Evolutionary conservation across 2,888 invertebrate species (phyloP).

Genomic region (Apodemia duryi): DNA sequence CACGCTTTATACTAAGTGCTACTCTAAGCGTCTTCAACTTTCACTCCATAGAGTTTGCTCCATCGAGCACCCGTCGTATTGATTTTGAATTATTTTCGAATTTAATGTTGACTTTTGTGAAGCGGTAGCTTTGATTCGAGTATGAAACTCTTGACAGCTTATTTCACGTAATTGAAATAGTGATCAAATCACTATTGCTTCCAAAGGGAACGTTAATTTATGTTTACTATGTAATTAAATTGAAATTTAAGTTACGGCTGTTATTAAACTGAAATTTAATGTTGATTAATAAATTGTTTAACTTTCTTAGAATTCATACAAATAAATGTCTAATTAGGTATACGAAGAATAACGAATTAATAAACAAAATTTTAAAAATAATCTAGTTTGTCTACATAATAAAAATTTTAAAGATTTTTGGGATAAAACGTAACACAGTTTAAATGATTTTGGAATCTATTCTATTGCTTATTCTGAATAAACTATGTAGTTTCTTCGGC

Average conservation of each 20-base stretch:
- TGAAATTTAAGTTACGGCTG: not conserved
- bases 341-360: too few relatives aligned
- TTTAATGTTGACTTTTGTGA: conserved; percentile 14
- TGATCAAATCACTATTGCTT: not conserved
- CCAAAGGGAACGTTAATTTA: not conserved
- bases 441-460: too few relatives aligned
- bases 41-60: conserved; percentile 12
- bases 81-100: conserved; percentile 15
- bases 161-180: not conserved
- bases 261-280: not conserved
- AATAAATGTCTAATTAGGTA: too few relatives aligned
- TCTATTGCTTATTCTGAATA: too few relatives aligned
- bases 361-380: too few relatives aligned
- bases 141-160: not conserved
- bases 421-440: too few relatives aligned
- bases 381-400: too few relatives aligned
- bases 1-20: not conserved
- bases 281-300: not conserved
- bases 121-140: not conserved
- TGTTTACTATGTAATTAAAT: not conserved
- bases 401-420: too few relatives aligned
- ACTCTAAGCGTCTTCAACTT: conserved; percentile 2
- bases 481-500: too few relatives aligned
- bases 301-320: too few relatives aligned
- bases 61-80: conserved; percentile 12